Base-by-base conservation (phyloP, 2,888 invertebrate genomes). In the Zeuzera pyrina region DNA sequence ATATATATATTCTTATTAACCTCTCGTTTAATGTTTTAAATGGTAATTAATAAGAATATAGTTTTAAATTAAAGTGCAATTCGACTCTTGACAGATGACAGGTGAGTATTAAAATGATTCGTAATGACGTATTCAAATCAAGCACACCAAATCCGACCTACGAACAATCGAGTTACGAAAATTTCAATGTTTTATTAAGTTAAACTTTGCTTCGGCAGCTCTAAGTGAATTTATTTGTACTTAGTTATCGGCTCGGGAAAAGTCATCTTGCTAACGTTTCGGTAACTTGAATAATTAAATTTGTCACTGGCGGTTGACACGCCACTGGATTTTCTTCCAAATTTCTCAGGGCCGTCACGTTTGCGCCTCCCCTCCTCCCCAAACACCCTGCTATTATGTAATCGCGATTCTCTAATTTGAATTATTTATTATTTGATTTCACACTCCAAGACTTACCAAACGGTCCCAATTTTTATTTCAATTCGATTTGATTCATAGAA, bases 141-240 rank as follows among this genome's bases (percentile, higher is more conserved):
- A 60, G 54, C 47, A 49, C 57, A 58, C 52, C 57, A 56, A 63
- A 68, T 69, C 60, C 68, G 62, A 71, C 78, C 77, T 70, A 71
- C 41, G 55, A 52, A 50, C 72, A 78, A 81, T 76, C 57, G 49
- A 74, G 71, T 81, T 81, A 83, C 65, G 61, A 65, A 72, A 78
- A 81, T 78, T 79, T 76, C 71, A 76, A 76, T 76, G 77, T 78
- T 76, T 76, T 79, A 83, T 81, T 69, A 77, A 72, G 73, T 83
- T 79, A 78, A 79, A 83, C 78, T 79, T 77, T 74, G 69, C 78
- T 70, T 78, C 74, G 76, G 74, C 68, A 63, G 66, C 63, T 69
- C 59, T 79, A 83, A 83, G 72, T 79, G 79, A 79, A 81, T 83
- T 83, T 83, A 77, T 81, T 74, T 73, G 71, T 81, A 83, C 78